These are phyloP conservation scores for Therioaphis trifolii DNA, from an alignment of 2,888 invertebrate genomes.

Conservation along the genomic window DNA sequence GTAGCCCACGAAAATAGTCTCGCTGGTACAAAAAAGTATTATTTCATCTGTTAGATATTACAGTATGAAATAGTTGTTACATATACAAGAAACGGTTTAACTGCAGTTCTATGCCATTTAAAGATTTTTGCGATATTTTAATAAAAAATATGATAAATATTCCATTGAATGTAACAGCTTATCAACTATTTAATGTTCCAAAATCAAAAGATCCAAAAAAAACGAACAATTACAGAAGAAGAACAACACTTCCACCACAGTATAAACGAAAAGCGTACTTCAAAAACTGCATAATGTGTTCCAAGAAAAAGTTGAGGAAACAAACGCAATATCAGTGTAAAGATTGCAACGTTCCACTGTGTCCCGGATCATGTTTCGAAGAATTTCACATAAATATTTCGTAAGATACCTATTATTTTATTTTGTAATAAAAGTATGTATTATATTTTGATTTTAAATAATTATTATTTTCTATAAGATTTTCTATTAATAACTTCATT, in stretches of 20 bases:
- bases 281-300: conserved; percentile 38
- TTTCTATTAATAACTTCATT: not conserved
- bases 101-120: conserved; percentile 2
- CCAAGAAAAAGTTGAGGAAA: conserved; percentile 20
- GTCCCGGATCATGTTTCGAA: conserved; percentile 33
- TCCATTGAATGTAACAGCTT: conserved; percentile 29
- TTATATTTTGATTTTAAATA: no score
- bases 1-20: conserved; percentile 7
- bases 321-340: conserved; percentile 36
- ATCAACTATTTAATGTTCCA: conserved; percentile 26
- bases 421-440: no score
- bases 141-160: conserved; percentile 48
- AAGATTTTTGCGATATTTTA: conserved; percentile 27
- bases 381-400: conserved; percentile 21
- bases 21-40: conserved; percentile 31
- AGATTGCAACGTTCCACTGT: conserved; percentile 30
- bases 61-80: conserved; percentile 20
- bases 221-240: conserved; percentile 17
- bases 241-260: conserved; percentile 20
- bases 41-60: conserved; percentile 19
- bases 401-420: not conserved
- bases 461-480: no score
- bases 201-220: conserved; percentile 37
- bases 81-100: conserved; percentile 7
- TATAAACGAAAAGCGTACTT: conserved; percentile 32